Percentiles rank a stretch among this genome's conserved stretches.
Evolutionary conservation across 1,140 invertebrate genomes (phyloP).

Genomic region (Leptoteleia sp.): DNA sequence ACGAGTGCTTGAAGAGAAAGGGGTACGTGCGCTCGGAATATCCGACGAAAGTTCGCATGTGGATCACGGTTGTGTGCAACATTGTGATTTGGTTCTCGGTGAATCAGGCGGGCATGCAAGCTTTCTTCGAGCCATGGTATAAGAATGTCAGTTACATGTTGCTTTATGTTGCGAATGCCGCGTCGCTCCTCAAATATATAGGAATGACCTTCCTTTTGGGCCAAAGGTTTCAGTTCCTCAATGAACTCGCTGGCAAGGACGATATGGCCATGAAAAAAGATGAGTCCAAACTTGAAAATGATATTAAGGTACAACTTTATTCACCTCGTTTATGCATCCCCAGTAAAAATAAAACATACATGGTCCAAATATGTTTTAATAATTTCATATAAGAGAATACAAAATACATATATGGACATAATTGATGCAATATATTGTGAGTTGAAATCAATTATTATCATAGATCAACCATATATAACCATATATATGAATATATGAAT

Average conservation of each 20-base stretch:
- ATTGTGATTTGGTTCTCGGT: conserved; percentile 66
- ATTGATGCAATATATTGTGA: no score
- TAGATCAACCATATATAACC: no score
- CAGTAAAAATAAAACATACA: no score
- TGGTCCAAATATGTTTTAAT: no score
- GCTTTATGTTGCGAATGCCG: conserved; percentile 66
- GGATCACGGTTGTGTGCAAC: conserved; percentile 49
- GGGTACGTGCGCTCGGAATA: conserved; percentile 69
- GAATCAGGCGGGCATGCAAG: conserved; percentile 71
- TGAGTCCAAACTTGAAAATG: conserved; percentile 36
- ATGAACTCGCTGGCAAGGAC: conserved; percentile 52
- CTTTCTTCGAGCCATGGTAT: conserved; percentile 66
- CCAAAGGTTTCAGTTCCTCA: conserved; percentile 73
- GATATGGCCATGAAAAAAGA: conserved; percentile 18
- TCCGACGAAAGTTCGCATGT: conserved; percentile 50
- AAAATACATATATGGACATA: no score
- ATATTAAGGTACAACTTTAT: conserved; percentile 59
- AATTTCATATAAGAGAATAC: no score
- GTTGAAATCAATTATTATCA: no score
- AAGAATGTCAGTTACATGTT: conserved; percentile 72
- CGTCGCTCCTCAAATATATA: conserved; percentile 70
- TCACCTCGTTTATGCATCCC: no score
- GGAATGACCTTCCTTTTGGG: conserved; percentile 69
- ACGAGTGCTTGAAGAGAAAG: conserved; percentile 62
- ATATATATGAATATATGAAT: no score